These are phyloP conservation scores for Eucidaris tribuloides DNA, from an alignment of 35 echinoderm and acorn worm genomes.

Conservation along the genomic window DNA sequence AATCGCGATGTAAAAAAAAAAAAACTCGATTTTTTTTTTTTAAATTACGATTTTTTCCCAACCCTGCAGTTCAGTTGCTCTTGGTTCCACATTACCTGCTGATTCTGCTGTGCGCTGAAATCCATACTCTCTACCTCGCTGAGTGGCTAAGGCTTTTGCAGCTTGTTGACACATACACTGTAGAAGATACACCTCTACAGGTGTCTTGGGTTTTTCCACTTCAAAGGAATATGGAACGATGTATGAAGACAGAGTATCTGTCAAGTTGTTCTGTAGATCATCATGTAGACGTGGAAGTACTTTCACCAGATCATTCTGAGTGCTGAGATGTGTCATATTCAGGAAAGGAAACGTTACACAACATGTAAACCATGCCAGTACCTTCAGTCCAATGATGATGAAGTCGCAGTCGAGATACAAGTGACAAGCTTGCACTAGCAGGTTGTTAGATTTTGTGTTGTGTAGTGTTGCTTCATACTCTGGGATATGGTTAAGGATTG, in stretches of 20 bases:
- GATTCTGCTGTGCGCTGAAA: no score
- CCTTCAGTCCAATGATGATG: constrained; percentile 19
- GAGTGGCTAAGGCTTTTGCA: no score
- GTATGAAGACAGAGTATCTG: constrained; percentile 14
- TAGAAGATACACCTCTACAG: neutral
- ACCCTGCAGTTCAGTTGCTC: no score
- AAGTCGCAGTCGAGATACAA: constrained; percentile 27
- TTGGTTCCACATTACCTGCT: no score
- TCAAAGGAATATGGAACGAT: constrained; percentile 8
- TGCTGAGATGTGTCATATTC: neutral
- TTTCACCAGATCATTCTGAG: constrained; percentile 13
- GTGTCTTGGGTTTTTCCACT: constrained; percentile 1
- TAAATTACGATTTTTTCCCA: no score
- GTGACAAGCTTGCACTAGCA: constrained; percentile 28
- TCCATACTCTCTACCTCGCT: no score
- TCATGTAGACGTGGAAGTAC: constrained; percentile 34
- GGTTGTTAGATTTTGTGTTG: constrained; percentile 7
- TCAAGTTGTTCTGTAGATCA: constrained; percentile 15
- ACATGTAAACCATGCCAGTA: constrained; percentile 32
- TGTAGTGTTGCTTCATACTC: constrained; percentile 21
- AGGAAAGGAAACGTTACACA: constrained; percentile 23
- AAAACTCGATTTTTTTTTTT: no score
- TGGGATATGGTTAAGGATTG: constrained; percentile 6
- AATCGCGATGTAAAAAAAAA: no score
- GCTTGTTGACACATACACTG: no score